phyloP scores from a whole-genome alignment of 2,797 vertebrate genomes.

The Schizopygopsis pylzovi region DNA sequence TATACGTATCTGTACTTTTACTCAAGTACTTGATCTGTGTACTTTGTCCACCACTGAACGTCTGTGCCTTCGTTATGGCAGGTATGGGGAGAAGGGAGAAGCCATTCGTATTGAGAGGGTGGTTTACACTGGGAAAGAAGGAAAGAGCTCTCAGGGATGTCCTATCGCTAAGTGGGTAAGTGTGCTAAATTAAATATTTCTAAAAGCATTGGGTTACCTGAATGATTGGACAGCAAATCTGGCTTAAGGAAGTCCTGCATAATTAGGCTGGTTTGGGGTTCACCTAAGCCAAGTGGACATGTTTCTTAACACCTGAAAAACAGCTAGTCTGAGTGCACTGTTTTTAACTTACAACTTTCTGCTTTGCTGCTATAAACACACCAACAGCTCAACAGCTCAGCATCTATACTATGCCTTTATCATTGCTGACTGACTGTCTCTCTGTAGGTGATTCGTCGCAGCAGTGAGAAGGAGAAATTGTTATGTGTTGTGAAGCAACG shows the following conservation, averaged over 20 bases:
- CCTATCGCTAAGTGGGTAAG: constrained; percentile 99
- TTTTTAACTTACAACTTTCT: background rate
- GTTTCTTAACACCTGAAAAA: too few relatives aligned
- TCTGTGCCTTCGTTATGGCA: constrained; percentile 61
- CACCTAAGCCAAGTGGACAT: too few relatives aligned
- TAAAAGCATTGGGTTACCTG: background rate
- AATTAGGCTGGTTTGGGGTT: background rate
- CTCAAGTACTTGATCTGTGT: too few relatives aligned
- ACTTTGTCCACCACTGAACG: too few relatives aligned
- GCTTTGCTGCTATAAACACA: background rate
- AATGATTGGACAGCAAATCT: background rate
- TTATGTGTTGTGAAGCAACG: constrained; percentile 94
- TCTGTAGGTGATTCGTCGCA: constrained; percentile 90
- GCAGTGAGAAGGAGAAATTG: constrained; percentile 90
- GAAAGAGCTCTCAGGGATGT: constrained; percentile 96
- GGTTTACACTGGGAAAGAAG: constrained; percentile 93
- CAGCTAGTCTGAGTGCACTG: too few relatives aligned
- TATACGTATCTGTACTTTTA: too few relatives aligned
- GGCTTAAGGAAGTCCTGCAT: background rate
- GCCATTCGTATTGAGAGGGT: constrained; percentile 96
- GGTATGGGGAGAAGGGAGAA: constrained; percentile 93
- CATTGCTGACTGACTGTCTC: background rate
- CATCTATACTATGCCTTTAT: background rate
- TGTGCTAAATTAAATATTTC: constrained; percentile 50
- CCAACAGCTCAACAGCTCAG: background rate